These are phyloP conservation scores for Hecatera dysodea DNA, from an alignment of 2,888 invertebrate species.

Conservation along the genomic window DNA sequence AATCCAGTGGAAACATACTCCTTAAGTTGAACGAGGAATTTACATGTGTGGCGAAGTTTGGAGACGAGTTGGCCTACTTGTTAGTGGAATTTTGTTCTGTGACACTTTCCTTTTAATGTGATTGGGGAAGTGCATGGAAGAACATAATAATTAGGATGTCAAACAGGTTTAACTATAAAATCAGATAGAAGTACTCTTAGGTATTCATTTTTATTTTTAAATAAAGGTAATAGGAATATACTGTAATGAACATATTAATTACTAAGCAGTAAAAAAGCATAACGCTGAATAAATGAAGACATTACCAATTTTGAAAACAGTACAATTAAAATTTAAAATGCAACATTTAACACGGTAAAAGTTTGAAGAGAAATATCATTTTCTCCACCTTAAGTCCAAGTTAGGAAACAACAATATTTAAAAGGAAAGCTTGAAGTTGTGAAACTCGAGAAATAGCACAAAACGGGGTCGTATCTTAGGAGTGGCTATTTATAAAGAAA, in stretches of 20 bases:
- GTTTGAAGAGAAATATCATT: constrained; percentile 44
- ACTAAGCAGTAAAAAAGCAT: too few relatives aligned
- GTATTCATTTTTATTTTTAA: too few relatives aligned
- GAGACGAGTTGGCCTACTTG: constrained; percentile 16
- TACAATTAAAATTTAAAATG: not conserved
- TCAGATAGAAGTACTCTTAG: too few relatives aligned
- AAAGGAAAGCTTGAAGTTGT: constrained; percentile 25
- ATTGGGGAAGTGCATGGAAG: not conserved
- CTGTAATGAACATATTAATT: too few relatives aligned
- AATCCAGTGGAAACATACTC: constrained; percentile 63
- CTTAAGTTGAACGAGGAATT: constrained; percentile 63
- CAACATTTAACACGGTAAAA: constrained; percentile 22
- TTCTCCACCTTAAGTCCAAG: constrained; percentile 21
- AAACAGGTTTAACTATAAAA: too few relatives aligned
- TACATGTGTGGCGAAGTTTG: constrained; percentile 40
- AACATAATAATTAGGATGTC: too few relatives aligned
- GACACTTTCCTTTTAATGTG: not conserved
- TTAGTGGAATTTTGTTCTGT: constrained; percentile 19
- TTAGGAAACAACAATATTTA: constrained; percentile 55
- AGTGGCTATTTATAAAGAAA: constrained; percentile 3
- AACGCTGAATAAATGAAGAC: not conserved
- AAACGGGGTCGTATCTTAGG: constrained; percentile 12
- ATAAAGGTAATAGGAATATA: too few relatives aligned
- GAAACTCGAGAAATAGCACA: constrained; percentile 26
- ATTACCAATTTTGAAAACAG: constrained; percentile 8